A percentile compares a stretch with the other conserved stretches of the same genome.
phyloP scores from a whole-genome alignment of 2,113 vertebrate species.

The Talpa occidentalis region DNA sequence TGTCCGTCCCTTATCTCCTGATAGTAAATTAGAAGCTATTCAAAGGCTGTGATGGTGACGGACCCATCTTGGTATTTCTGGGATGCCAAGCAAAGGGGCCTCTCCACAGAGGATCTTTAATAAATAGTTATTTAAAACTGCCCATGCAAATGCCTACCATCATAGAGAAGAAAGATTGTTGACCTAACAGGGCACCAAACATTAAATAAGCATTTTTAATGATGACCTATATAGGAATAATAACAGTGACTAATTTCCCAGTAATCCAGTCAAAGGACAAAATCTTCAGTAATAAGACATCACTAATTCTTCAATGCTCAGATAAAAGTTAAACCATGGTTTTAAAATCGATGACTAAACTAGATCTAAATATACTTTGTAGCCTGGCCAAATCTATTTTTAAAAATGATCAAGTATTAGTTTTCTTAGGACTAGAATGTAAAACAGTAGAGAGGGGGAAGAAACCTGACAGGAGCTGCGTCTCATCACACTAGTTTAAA shows the following conservation, averaged over 20 bases:
- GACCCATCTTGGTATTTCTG: background rate
- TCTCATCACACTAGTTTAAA: background rate
- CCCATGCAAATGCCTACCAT: conserved; percentile 9
- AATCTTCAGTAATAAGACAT: background rate
- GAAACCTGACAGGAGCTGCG: background rate
- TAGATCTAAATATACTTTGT: background rate
- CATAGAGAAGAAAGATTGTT: background rate
- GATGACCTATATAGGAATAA: background rate
- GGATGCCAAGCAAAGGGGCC: background rate
- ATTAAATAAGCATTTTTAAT: conserved; percentile 30
- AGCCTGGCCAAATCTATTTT: background rate
- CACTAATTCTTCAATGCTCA: background rate
- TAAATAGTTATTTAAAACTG: conserved; percentile 1
- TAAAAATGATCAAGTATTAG: background rate
- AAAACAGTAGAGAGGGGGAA: accelerated
- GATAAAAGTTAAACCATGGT: background rate
- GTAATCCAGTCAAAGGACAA: background rate
- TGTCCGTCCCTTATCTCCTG: background rate
- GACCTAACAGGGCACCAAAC: background rate
- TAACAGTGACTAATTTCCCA: background rate
- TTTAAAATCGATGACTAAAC: background rate
- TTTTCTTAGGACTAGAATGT: background rate
- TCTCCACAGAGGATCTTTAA: background rate
- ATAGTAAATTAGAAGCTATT: background rate
- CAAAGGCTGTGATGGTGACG: background rate